Evolutionary conservation across 1,140 invertebrate species (phyloP), one percentile per base, ranked within the genome.

Genomic region (Magallana gigas): DNA sequence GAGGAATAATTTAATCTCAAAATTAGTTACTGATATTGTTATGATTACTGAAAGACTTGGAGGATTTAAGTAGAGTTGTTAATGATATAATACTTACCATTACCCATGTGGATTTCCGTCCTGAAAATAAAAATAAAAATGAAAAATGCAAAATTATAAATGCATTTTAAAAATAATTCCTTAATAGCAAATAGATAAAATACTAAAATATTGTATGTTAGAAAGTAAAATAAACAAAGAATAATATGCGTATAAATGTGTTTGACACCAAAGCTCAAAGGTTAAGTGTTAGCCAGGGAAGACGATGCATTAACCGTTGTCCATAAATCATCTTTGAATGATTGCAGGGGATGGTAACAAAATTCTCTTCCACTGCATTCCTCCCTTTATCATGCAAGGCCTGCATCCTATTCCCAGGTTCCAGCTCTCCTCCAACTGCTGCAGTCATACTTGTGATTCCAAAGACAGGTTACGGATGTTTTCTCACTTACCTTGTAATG

Each of bases 1-100:
- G 76, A 88, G 84, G 83, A 88, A 85, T 88, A 84, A 23, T 88
- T 85, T 83, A 71, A 59, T 68, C 68, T 23, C 18, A 18, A 85
- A 57, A 76, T 76, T 76, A 23, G 8, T 29, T 76, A 76, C 1
- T 76, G 23, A 76, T 12, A 29, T 76, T 36, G 12, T 29, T 76
- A 29, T 36, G 18, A 76, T 29, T 5, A 62, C n/a, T 48, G 2
- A 4, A 48, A 48, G 36, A 48, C 36, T 48, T 48, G 36, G 36
- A 48, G 36, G 36, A 48, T 48, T 4, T 48, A 48, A 48, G 36
- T 48, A 48, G 36, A 48, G 36, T 48, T 48, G 36, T 48, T 48
- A 48, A 48, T 48, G 36, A 48, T 48, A 48, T 48, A 48, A 48
- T 48, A 48, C 36, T 48, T 48, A 48, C 36, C 36, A 48, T 48